Evolutionary conservation across 2,797 vertebrate genomes (phyloP).

Genomic region (Pseudomugil tenellus): DNA sequence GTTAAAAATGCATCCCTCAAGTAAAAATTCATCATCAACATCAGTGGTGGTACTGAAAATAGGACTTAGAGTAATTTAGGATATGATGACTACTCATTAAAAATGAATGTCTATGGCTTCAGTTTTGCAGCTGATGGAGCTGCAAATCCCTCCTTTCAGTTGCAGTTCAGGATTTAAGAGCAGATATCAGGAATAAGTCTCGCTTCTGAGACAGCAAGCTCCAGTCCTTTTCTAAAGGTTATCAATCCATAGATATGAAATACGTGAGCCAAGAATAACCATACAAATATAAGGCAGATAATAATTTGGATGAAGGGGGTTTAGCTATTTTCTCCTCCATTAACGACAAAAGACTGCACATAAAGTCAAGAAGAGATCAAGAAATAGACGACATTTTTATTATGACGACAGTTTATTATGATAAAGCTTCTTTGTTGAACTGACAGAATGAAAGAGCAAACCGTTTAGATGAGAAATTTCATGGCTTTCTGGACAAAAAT

Average conservation of each 20-base stretch:
- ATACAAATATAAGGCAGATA: not conserved
- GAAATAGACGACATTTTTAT: slow-evolving; percentile 10
- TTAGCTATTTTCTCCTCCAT: not conserved
- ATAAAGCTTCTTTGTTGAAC: slow-evolving; percentile 43
- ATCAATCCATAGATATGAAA: not conserved
- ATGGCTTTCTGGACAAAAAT: not conserved
- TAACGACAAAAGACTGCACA: slow-evolving; percentile 1
- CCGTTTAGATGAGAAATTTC: not conserved
- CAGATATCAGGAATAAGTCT: not conserved
- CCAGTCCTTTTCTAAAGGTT: not conserved
- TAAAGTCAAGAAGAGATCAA: slow-evolving; percentile 14
- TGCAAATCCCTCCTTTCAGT: not conserved
- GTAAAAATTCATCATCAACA: not conserved
- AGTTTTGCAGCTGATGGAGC: not conserved
- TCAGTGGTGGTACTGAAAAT: not conserved
- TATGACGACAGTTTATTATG: slow-evolving; percentile 38
- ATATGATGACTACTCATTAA: not conserved
- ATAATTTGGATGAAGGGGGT: not conserved
- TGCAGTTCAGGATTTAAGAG: not conserved
- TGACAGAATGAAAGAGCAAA: slow-evolving; percentile 2
- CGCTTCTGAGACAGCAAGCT: not conserved
- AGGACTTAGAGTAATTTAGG: not conserved
- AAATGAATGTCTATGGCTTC: not conserved
- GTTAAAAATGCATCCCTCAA: not conserved
- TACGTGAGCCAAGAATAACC: not conserved